phyloP scores from a whole-genome alignment of 2,888 invertebrate genomes.

The Sthenelais limicola region DNA sequence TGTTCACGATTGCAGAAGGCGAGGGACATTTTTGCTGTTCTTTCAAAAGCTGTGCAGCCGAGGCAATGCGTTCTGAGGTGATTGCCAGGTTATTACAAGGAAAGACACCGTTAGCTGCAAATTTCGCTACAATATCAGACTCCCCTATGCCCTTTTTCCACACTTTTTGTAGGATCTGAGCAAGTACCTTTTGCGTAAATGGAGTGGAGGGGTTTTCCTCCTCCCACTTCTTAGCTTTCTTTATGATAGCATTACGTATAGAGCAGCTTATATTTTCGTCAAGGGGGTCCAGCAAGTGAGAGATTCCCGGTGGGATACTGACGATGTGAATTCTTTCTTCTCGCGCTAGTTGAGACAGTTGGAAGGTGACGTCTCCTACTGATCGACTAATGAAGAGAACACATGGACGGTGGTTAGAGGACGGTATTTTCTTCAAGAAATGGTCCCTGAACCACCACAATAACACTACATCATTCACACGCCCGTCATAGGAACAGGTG shows the following conservation, averaged over 20 bases:
- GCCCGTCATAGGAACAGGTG: conserved; percentile 46
- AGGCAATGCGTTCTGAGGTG: conserved; percentile 46
- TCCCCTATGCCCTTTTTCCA: conserved; percentile 46
- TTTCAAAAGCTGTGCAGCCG: conserved; percentile 40
- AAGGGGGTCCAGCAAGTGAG: conserved; percentile 52
- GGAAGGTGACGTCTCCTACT: conserved; percentile 49
- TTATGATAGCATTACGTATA: conserved; percentile 44
- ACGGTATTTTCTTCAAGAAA: conserved; percentile 47
- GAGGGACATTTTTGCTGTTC: conserved; percentile 38
- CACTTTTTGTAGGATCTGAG: conserved; percentile 50
- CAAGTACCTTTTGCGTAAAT: conserved; percentile 48
- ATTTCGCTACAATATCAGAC: conserved; percentile 49
- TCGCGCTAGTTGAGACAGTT: conserved; percentile 49
- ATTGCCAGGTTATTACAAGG: conserved; percentile 53
- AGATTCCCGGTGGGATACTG: conserved; percentile 47
- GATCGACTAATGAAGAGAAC: conserved; percentile 50
- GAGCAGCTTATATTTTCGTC: conserved; percentile 43
- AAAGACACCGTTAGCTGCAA: conserved; percentile 49
- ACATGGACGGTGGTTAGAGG: conserved; percentile 41
- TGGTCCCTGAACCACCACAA: conserved; percentile 55
- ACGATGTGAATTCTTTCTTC: conserved; percentile 50
- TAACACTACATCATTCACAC: conserved; percentile 49
- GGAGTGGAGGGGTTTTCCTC: conserved; percentile 45
- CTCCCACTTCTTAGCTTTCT: conserved; percentile 49
- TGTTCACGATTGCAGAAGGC: neutral